phyloP scores from a whole-genome alignment of 2,113 vertebrate species.

The Geococcyx californianus region DNA sequence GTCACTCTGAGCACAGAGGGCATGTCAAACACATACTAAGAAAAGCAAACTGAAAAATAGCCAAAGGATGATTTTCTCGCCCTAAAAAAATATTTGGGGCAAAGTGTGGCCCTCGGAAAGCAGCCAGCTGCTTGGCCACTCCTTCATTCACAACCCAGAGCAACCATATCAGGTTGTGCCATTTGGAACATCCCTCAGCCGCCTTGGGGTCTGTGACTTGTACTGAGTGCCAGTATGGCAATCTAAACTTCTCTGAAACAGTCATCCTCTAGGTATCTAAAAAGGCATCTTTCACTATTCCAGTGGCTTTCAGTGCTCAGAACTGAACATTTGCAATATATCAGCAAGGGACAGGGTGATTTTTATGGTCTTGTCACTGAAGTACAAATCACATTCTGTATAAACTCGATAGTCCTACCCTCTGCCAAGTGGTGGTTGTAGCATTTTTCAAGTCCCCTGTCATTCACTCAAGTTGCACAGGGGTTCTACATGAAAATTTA shows the following conservation, averaged over 20 bases:
- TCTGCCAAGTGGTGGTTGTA: accelerated
- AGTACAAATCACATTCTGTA: neutral
- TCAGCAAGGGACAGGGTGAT: neutral
- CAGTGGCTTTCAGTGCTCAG: neutral
- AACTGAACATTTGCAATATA: neutral
- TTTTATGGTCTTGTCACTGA: neutral
- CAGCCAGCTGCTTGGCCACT: neutral
- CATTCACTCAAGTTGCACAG: neutral
- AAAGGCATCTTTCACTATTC: neutral
- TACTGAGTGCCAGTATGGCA: neutral
- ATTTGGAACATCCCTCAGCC: neutral
- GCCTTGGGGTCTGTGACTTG: neutral
- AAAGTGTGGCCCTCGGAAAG: neutral
- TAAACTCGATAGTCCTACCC: neutral
- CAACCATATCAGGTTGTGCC: accelerated
- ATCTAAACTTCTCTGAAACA: neutral
- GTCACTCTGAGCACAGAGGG: neutral
- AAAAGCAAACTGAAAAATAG: neutral
- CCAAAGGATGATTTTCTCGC: neutral
- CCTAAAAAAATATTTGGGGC: neutral
- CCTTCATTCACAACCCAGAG: accelerated
- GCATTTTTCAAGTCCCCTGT: neutral
- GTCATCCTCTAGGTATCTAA: neutral
- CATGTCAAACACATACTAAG: neutral
- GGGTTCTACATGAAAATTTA: neutral